Evolutionary conservation across 2,888 invertebrate species (phyloP).

Genomic region (Octodonta nipae): DNA sequence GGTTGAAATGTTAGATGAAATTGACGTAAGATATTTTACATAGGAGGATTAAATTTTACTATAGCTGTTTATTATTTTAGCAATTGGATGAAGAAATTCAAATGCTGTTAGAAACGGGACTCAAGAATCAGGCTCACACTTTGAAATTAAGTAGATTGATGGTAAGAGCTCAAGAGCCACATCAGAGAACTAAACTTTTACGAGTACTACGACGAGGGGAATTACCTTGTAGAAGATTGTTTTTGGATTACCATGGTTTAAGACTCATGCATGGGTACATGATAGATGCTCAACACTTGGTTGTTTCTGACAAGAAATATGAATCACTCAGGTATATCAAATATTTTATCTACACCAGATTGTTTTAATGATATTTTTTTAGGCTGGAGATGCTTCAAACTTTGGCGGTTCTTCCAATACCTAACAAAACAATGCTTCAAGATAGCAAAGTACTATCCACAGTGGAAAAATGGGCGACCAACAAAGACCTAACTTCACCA

Average conservation of each 20-base stretch:
- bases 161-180: conserved; percentile 76
- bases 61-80: conserved; percentile 15
- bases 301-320: conserved; percentile 25
- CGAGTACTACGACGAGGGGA: conserved; percentile 67
- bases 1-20: conserved; percentile 47
- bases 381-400: conserved; percentile 67
- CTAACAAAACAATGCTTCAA: conserved; percentile 82
- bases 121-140: conserved; percentile 83
- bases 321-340: conserved; percentile 23
- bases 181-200: conserved; percentile 62
- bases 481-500: conserved; percentile 30
- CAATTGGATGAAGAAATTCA: conserved; percentile 82
- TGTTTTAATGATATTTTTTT: conserved; percentile 9
- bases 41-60: not conserved
- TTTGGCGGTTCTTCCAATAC: conserved; percentile 74
- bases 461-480: conserved; percentile 69
- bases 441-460: conserved; percentile 80
- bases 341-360: not conserved
- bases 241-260: conserved; percentile 87
- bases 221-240: conserved; percentile 69
- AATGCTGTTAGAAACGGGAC: conserved; percentile 58
- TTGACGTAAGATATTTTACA: conserved; percentile 38
- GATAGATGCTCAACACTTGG: conserved; percentile 49
- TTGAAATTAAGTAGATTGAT: conserved; percentile 79
- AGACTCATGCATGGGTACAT: conserved; percentile 87